A percentile compares a stretch with the other conserved stretches of the same genome.
These are phyloP conservation scores for Ptychochromis oligacanthus DNA, from an alignment of 2,113 vertebrate genomes.

Conservation along the genomic window DNA sequence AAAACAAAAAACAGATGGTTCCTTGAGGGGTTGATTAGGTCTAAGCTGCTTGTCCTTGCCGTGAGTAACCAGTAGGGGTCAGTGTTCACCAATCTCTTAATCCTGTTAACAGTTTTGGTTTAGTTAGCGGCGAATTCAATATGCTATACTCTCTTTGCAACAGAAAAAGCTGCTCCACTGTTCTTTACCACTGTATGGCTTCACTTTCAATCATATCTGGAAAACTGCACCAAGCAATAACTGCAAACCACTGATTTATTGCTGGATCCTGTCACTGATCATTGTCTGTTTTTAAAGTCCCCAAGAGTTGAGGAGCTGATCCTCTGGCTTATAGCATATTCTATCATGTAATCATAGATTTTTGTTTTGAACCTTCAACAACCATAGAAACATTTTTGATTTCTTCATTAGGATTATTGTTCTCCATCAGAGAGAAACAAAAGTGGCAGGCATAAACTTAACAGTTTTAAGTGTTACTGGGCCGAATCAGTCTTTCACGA, in stretches of 20 bases:
- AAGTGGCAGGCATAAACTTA: not conserved
- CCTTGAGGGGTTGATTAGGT: not conserved
- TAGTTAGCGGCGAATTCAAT: not conserved
- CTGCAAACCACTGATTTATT: not conserved
- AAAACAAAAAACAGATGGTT: not conserved
- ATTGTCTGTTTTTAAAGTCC: not conserved
- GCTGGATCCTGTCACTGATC: not conserved
- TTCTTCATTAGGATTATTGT: conserved; percentile 5
- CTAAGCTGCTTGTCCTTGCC: conserved; percentile 12
- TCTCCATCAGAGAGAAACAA: not conserved
- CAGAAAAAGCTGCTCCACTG: not conserved
- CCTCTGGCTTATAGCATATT: not conserved
- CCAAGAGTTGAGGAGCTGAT: not conserved
- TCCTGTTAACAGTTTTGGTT: not conserved
- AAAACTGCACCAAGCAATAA: conserved; percentile 44
- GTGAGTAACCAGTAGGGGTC: conserved; percentile 59
- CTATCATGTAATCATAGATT: not conserved
- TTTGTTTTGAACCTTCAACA: conserved; percentile 1
- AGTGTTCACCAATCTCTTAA: conserved; percentile 20
- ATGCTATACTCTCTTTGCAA: not conserved
- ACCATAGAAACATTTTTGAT: not conserved
- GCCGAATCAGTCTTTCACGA: conserved; percentile 17
- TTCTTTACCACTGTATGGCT: conserved; percentile 21
- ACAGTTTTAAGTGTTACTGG: conserved; percentile 33
- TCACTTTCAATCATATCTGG: conserved; percentile 1